These are phyloP conservation scores for Hedychridium roseum DNA, from an alignment of 2,888 invertebrate genomes.

Conservation along the genomic window DNA sequence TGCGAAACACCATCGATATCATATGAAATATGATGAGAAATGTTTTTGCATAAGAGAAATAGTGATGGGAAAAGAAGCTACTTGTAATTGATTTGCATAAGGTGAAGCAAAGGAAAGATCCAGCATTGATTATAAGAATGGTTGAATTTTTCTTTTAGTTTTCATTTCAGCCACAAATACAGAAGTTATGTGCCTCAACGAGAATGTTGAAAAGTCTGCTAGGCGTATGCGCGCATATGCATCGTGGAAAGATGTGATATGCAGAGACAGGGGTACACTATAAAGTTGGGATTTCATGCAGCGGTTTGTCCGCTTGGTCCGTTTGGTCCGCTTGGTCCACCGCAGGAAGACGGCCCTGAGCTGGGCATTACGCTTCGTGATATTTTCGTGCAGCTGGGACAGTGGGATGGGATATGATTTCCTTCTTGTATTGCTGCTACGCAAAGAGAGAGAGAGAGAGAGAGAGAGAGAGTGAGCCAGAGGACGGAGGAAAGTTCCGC, in stretches of 20 bases:
- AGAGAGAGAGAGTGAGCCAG: conserved; percentile 4
- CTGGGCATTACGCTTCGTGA: conserved; percentile 38
- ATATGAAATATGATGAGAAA: too few relatives aligned
- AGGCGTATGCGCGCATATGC: not conserved
- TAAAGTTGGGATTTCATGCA: too few relatives aligned
- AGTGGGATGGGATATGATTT: conserved; percentile 35
- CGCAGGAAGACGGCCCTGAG: conserved; percentile 29
- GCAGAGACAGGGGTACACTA: conserved; percentile 2
- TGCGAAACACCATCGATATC: too few relatives aligned
- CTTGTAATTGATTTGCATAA: not conserved
- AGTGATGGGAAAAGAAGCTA: too few relatives aligned
- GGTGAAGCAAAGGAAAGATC: not conserved
- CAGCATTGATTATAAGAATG: not conserved
- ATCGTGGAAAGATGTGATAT: not conserved
- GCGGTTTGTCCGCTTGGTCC: too few relatives aligned
- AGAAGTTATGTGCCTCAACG: not conserved
- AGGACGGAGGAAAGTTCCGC: conserved; percentile 9
- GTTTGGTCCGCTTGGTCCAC: too few relatives aligned
- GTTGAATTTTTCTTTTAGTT: not conserved
- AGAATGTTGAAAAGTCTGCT: not conserved
- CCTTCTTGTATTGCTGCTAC: conserved; percentile 36
- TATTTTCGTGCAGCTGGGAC: conserved; percentile 50
- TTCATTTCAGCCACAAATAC: too few relatives aligned
- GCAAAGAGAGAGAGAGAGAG: conserved; percentile 5
- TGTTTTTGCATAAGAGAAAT: too few relatives aligned